Conservation (phyloP, 2,113 vertebrate species). For the Aegotheles bennettii region DNA sequence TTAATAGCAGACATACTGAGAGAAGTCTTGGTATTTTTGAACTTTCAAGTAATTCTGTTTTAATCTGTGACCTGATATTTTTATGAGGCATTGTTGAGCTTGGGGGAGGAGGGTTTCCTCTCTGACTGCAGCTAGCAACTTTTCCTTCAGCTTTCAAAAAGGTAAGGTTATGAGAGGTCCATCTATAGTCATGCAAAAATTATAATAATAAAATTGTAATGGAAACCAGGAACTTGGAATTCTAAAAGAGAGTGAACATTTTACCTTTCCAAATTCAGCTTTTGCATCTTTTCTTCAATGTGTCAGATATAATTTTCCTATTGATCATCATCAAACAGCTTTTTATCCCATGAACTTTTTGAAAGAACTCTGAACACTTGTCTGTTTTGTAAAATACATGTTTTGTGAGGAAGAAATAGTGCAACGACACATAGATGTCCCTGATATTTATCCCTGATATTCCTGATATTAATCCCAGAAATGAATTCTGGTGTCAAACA, state of each 20-base stretch:
- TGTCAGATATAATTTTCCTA: not conserved
- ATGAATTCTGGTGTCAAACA: not conserved
- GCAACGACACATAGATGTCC: not conserved
- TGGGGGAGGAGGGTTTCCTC: slow-evolving; percentile 28
- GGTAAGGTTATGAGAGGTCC: slow-evolving; percentile 29
- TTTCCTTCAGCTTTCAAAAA: slow-evolving; percentile 46
- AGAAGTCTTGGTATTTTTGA: slow-evolving; percentile 29
- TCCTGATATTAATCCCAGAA: not conserved
- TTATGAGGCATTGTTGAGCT: slow-evolving; percentile 52
- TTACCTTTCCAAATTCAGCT: slow-evolving; percentile 11
- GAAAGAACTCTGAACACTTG: not conserved
- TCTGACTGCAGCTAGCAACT: not conserved
- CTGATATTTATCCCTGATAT: not conserved
- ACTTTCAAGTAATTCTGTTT: slow-evolving; percentile 45
- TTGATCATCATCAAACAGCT: not conserved
- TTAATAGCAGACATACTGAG: slow-evolving; percentile 17
- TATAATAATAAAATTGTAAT: slow-evolving; percentile 58
- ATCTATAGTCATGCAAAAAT: slow-evolving; percentile 40
- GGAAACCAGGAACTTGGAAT: slow-evolving; percentile 48
- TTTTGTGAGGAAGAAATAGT: not conserved
- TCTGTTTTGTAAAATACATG: not conserved
- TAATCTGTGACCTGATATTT: slow-evolving; percentile 58
- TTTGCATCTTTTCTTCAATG: not conserved
- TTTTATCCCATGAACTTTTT: not conserved
- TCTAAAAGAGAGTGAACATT: slow-evolving; percentile 41